These are phyloP conservation scores for Tetanocera ferruginea DNA, from an alignment of 2,888 invertebrate species.

Conservation along the genomic window DNA sequence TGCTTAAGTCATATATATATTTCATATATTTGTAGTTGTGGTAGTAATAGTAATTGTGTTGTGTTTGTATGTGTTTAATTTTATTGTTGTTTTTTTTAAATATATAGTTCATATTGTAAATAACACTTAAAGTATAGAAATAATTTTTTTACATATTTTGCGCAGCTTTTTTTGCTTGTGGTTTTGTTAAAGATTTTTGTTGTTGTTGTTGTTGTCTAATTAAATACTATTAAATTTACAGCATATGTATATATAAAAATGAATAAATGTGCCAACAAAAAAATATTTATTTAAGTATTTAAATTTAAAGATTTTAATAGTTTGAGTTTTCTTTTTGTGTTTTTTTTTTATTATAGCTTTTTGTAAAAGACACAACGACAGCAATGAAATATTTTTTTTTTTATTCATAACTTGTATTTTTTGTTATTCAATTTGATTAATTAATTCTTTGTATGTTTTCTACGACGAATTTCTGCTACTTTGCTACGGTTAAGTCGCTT, in stretches of 20 bases:
- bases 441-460: neutral
- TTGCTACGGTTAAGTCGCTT: neutral
- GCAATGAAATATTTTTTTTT: conserved; percentile 2
- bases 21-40: conserved; percentile 28
- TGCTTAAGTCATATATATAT: conserved; percentile 28
- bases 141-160: conserved; percentile 24
- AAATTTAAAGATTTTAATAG: neutral
- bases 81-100: conserved; percentile 1
- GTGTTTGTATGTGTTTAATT: conserved; percentile 5
- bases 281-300: neutral
- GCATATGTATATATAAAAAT: conserved; percentile 3
- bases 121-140: conserved; percentile 16
- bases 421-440: no score
- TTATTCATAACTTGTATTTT: neutral
- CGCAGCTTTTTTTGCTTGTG: conserved; percentile 6
- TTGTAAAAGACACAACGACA: conserved; percentile 5
- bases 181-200: neutral
- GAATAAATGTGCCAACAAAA: conserved; percentile 20
- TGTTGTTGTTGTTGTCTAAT: no score
- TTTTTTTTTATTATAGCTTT: neutral
- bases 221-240: conserved; percentile 21
- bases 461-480: neutral
- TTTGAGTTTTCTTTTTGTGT: neutral
- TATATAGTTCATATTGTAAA: neutral
- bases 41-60: neutral